Conservation (phyloP, 2,888 invertebrate genomes). For the Homarus gammarus region DNA sequence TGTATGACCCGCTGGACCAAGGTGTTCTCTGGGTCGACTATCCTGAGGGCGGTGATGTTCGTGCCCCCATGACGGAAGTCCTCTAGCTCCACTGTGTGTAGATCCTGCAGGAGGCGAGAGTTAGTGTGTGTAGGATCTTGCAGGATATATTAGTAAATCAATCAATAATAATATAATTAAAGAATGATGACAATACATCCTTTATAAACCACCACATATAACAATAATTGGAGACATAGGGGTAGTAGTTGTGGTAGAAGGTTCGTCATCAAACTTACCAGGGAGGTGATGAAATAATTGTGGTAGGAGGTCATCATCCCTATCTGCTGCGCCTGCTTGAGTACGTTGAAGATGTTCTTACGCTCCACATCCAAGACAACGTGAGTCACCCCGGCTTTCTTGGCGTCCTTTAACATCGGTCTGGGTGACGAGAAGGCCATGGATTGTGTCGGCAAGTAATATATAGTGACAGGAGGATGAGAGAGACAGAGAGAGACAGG, state of each 20-base stretch:
- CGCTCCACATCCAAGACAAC: slow-evolving; percentile 72
- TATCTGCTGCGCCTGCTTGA: slow-evolving; percentile 96
- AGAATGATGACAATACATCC: too few species aligned
- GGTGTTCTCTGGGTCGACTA: slow-evolving; percentile 90
- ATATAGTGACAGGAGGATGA: too few species aligned
- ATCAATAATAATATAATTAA: not conserved
- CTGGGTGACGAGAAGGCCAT: too few species aligned
- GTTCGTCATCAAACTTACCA: slow-evolving; percentile 83
- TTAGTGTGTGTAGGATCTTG: too few species aligned
- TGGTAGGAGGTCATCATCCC: slow-evolving; percentile 98
- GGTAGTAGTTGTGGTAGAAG: too few species aligned
- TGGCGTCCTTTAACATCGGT: slow-evolving; percentile 73
- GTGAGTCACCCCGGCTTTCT: slow-evolving; percentile 72
- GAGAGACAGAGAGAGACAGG: not conserved
- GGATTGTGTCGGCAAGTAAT: too few species aligned
- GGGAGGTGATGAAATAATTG: slow-evolving; percentile 93
- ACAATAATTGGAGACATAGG: too few species aligned
- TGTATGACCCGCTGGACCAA: slow-evolving; percentile 85
- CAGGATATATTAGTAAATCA: too few species aligned
- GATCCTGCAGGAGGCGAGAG: slow-evolving; percentile 83
- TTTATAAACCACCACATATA: too few species aligned
- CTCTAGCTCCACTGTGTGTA: slow-evolving; percentile 94
- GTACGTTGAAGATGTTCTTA: slow-evolving; percentile 79
- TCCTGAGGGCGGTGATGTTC: slow-evolving; percentile 94
- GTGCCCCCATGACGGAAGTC: slow-evolving; percentile 97